Conservation (phyloP, 2,113 vertebrate species). For the Electrona antarctica region DNA sequence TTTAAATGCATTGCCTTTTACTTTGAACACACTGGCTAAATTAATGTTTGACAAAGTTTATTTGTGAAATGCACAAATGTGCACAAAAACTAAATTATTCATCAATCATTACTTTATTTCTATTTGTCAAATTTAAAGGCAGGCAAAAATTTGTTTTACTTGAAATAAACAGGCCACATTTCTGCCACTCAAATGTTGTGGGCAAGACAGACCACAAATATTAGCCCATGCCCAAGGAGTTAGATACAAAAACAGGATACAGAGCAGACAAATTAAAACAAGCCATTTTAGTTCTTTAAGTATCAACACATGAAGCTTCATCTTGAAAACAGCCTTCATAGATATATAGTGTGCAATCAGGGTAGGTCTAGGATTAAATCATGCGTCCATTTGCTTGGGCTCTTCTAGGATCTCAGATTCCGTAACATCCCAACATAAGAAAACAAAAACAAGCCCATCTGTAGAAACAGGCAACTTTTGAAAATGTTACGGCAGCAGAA, state of each 20-base stretch:
- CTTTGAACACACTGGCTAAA: slow-evolving; percentile 37
- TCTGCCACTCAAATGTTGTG: neutral
- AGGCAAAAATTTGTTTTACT: slow-evolving; percentile 20
- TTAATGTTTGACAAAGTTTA: slow-evolving; percentile 4
- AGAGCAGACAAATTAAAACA: neutral
- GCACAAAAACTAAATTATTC: slow-evolving; percentile 13
- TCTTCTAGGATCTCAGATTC: slow-evolving; percentile 61
- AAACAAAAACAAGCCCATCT: slow-evolving; percentile 80
- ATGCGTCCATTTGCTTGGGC: slow-evolving; percentile 84
- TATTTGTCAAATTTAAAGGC: slow-evolving; percentile 44
- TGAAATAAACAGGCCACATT: slow-evolving; percentile 23
- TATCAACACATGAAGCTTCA: slow-evolving; percentile 69
- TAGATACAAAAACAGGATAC: slow-evolving; percentile 62
- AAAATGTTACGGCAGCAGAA: slow-evolving; percentile 80
- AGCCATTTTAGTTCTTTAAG: neutral
- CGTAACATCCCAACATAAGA: slow-evolving; percentile 83
- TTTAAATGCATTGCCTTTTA: slow-evolving; percentile 49
- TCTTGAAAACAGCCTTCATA: slow-evolving; percentile 71
- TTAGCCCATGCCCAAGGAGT: slow-evolving; percentile 86
- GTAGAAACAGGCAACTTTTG: slow-evolving; percentile 95
- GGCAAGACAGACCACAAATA: slow-evolving; percentile 52
- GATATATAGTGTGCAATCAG: slow-evolving; percentile 84
- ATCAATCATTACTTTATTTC: neutral
- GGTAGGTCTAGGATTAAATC: slow-evolving; percentile 75
- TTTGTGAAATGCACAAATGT: neutral